These are phyloP conservation scores for Gobio occitaniae DNA, from an alignment of 2,797 vertebrate species.

Conservation along the genomic window DNA sequence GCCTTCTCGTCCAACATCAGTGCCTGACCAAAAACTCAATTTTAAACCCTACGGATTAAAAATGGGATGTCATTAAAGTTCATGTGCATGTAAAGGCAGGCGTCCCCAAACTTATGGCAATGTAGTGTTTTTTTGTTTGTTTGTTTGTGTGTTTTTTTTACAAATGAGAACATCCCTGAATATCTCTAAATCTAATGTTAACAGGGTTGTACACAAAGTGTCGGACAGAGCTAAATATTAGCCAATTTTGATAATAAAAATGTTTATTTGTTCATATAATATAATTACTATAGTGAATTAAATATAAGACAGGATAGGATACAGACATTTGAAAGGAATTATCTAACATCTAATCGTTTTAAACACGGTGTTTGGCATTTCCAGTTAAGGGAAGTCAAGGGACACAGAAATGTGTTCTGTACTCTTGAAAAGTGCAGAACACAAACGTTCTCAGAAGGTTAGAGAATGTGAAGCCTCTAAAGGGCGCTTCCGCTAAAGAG, in stretches of 20 bases:
- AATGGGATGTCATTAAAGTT: too few relatives aligned
- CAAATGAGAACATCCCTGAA: neutral
- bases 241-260: neutral
- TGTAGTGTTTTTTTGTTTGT: too few relatives aligned
- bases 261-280: neutral
- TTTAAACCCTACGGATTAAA: too few relatives aligned
- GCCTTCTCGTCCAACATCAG: too few relatives aligned
- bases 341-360: neutral
- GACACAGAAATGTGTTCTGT: neutral
- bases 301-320: neutral
- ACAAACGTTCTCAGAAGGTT: constrained; percentile 18
- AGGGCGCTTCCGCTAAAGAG: constrained; percentile 25
- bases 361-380: neutral
- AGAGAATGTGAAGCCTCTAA: constrained; percentile 13
- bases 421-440: neutral
- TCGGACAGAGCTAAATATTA: neutral
- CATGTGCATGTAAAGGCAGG: too few relatives aligned
- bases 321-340: too few relatives aligned
- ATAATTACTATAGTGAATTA: neutral
- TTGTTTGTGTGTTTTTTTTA: neutral
- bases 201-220: neutral
- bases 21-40: too few relatives aligned
- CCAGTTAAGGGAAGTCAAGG: neutral
- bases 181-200: neutral
- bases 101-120: too few relatives aligned